These are phyloP conservation scores for Pseudomyrmex cubaensis DNA, from an alignment of 1,140 invertebrate genomes.

Conservation along the genomic window DNA sequence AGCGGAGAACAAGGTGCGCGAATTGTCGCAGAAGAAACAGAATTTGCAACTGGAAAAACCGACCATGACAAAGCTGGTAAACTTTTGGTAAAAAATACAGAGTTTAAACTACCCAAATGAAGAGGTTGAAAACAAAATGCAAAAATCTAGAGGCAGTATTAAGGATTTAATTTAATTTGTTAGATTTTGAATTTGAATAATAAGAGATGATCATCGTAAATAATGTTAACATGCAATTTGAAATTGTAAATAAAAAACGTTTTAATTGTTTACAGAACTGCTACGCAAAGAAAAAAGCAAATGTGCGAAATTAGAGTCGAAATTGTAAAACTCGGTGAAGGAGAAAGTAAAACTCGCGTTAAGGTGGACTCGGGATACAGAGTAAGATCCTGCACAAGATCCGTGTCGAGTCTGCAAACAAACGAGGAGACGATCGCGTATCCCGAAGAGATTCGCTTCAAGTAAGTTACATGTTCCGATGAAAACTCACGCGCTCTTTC, in stretches of 20 bases:
- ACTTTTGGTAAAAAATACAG: conserved; percentile 83
- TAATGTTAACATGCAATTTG: no score
- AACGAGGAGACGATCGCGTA: conserved; percentile 23
- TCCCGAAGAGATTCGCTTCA: conserved; percentile 73
- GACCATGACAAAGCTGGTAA: conserved; percentile 81
- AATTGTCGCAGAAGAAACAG: conserved; percentile 19
- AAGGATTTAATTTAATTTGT: no score
- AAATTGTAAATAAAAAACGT: no score
- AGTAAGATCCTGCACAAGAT: conserved; percentile 54
- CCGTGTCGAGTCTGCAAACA: neutral
- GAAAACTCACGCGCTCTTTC: neutral
- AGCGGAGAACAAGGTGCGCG: conserved; percentile 60
- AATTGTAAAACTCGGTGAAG: conserved; percentile 78
- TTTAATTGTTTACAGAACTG: conserved; percentile 69
- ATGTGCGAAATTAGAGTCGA: conserved; percentile 78
- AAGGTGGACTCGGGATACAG: conserved; percentile 73
- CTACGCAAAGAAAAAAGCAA: conserved; percentile 77
- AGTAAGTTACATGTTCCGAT: conserved; percentile 60
- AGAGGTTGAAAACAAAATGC: conserved; percentile 80
- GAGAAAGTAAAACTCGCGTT: conserved; percentile 68
- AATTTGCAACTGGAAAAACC: conserved; percentile 52
- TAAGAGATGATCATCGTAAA: no score
- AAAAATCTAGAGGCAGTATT: conserved; percentile 68
- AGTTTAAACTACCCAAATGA: conserved; percentile 83
- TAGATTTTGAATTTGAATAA: no score